Percentiles rank a stretch among this genome's conserved stretches.
Conservation (phyloP, 2,888 invertebrate species). For the Eupithecia insigniata region DNA sequence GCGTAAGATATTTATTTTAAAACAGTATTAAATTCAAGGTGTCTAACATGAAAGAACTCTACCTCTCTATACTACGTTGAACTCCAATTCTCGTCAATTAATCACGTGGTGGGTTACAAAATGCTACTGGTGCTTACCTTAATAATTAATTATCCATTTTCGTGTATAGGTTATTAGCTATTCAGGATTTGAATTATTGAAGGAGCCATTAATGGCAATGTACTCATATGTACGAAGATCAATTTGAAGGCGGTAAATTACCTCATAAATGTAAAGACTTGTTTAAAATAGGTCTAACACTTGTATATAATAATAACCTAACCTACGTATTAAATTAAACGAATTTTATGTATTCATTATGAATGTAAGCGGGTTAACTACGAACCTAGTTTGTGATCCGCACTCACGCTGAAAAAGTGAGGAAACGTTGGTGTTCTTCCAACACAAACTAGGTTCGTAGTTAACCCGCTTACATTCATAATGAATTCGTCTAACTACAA, state of each 20-base stretch:
- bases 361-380: too few species aligned
- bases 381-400: too few species aligned
- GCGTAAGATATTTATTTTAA: not conserved
- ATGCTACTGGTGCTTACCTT: not conserved
- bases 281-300: not conserved
- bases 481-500: too few species aligned
- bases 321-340: not conserved
- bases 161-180: conserved; percentile 48
- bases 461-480: too few species aligned
- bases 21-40: not conserved
- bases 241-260: conserved; percentile 25
- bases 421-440: too few species aligned
- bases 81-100: conserved; percentile 4
- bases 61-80: not conserved
- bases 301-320: not conserved
- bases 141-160: conserved; percentile 44
- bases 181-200: conserved; percentile 55
- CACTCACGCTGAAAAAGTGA: too few species aligned
- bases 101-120: conserved; percentile 1
- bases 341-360: too few species aligned
- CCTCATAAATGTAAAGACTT: conserved; percentile 12
- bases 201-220: conserved; percentile 39
- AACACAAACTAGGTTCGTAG: too few species aligned
- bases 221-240: conserved; percentile 31
- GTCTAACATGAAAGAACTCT: not conserved